Base-by-base conservation (phyloP, 2,888 invertebrate genomes). In the Leuctra nigra region DNA sequence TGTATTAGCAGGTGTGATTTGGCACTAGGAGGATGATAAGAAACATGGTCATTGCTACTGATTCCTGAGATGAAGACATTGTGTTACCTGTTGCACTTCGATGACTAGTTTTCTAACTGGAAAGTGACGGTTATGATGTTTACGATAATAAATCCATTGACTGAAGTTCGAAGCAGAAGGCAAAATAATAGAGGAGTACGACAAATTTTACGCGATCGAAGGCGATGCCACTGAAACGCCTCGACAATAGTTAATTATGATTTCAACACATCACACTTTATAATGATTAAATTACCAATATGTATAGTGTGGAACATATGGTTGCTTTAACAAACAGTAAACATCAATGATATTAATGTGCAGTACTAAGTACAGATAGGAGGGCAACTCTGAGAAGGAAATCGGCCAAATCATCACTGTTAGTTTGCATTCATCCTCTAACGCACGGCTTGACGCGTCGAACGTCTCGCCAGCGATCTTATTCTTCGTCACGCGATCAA, bases 61-160 rank as follows among this genome's bases (percentile, higher is more conserved):
- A 59, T 61, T 59, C 61, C 61, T 61, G 59, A 61, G 61, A 58
- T 52, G 56, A 56, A 52, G 57, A 59, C 52, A 60, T 7, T 56
- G 56, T 61, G 54, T 56, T 44, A 61, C 54, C 57, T 58, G 61
- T 61, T 61, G 61, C 61, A 61, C 61, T 59, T 61, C 55, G 56
- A 58, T 59, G 61, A 61, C 61, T 61, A 61, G 61, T 56, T 61
- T 59, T 56, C 59, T 59, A 61, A 55, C 50, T 44, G 55, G 59
- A 59, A 41, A 38, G 54, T 59, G 55, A 59, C 39, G 46, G 54
- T 59, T 57, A 25, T 55, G 55, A 56, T 41, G 35, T 24, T 55
- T 39, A 50, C 41, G 50, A 52, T 53, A 57, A 29, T 11, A n/a
- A n/a, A n/a, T n/a, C n/a, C n/a, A n/a, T n/a, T n/a, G n/a, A n/a